Evolutionary conservation across 2,113 vertebrate species (phyloP), one percentile per base, ranked within the genome.

Genomic region (Xenopus laevis): DNA sequence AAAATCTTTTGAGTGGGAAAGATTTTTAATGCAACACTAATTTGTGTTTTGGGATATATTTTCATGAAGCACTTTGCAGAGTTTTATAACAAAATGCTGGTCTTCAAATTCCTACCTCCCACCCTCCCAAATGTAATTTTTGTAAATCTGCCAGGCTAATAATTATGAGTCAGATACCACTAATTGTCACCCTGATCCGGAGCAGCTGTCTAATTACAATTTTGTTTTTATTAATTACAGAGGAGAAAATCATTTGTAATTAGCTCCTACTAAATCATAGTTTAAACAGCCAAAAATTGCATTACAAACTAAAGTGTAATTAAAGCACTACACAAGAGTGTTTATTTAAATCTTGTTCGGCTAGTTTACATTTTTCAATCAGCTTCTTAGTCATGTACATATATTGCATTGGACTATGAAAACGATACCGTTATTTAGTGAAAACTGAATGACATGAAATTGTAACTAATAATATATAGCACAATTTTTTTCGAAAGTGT

Each of bases 151-250:
- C 87, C 89, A 90, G 83, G 84, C 86, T 87, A 84, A 88, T 89
- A 90, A 88, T 91, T 83, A 78, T 88, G 91, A 93, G 87, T 90
- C 91, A 91, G 90, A 90, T 86, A 87, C 86, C 80, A 84, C 78
- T 90, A 87, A 91, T 87, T 88, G 84, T 87, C 83, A 77, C 87
- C 85, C 85, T 90, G 91, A 93, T 95, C 90, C 84, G 85, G 83
- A 89, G 88, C 92, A 95, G 93, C 91, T 92, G 93, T 91, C 94
- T 98, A 95, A 98, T 97, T 96, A 93, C 92, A 89, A 95, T 92
- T 94, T 93, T 95, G 94, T 94, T 96, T 94, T 97, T 96, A 98
- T 96, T 98, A 96, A 97, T 94, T 92, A 92, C 91, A 79, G 85
- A 93, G 92, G 82, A 88, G 91, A 94, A 94, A 95, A 95, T 96